Evolutionary conservation across 2,113 vertebrate species (phyloP).

Genomic region (Notothenia rossii): DNA sequence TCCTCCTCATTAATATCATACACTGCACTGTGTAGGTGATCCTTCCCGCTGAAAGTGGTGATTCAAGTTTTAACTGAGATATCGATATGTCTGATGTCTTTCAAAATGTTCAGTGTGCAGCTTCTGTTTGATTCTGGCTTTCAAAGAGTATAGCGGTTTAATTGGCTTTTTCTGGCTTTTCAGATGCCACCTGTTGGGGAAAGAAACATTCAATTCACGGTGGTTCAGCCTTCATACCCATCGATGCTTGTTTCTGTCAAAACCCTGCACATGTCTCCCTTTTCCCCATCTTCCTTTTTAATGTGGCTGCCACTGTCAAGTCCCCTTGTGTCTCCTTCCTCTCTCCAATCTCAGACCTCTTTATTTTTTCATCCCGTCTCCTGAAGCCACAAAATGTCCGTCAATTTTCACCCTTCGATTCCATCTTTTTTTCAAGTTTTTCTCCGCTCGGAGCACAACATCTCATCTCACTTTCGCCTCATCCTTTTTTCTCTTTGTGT

Average conservation of each 20-base stretch:
- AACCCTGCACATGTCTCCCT: slow-evolving; percentile 5
- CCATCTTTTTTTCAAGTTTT: not conserved
- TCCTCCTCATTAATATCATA: not conserved
- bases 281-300: slow-evolving; percentile 32
- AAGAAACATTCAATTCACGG: slow-evolving; percentile 3
- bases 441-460: slow-evolving; percentile 34
- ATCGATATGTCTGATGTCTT: not conserved
- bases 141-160: not conserved
- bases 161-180: slow-evolving; percentile 5
- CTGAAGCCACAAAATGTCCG: slow-evolving; percentile 50
- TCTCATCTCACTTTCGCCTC: slow-evolving; percentile 51
- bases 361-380: slow-evolving; percentile 41
- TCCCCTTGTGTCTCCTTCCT: slow-evolving; percentile 35
- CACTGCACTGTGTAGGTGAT: not conserved
- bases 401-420: slow-evolving; percentile 46
- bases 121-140: too few species aligned
- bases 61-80: not conserved
- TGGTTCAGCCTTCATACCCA: slow-evolving; percentile 14
- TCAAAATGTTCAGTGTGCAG: not conserved
- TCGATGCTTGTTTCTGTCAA: slow-evolving; percentile 39
- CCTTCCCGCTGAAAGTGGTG: not conserved
- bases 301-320: slow-evolving; percentile 32
- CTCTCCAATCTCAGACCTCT: slow-evolving; percentile 40
- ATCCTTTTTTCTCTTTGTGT: slow-evolving; percentile 39
- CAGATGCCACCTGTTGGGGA: not conserved